Base-by-base conservation (phyloP, 1,140 invertebrate genomes). In the Pseudomyrmex flavicornis region DNA sequence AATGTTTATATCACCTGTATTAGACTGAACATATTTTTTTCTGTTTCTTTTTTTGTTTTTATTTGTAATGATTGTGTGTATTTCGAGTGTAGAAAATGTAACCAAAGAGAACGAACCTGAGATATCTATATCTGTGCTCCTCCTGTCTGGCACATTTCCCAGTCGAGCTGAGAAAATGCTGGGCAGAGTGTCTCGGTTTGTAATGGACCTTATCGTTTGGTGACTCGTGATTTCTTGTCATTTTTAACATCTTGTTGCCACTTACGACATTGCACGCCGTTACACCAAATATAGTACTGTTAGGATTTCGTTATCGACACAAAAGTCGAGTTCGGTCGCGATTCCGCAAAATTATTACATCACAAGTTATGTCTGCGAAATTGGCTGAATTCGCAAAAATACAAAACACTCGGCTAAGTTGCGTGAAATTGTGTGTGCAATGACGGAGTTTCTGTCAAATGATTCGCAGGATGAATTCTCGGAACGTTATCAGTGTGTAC, bases 271-370 rank as follows among this genome's bases (percentile, higher is more conserved):
- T 13, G 7, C 35, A 8, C 50, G 35, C 20, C 20, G 58, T 65
- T 76, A 20, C 17, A 66, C 7, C 22, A 22, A 35, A 13, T 17
- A 26, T 10, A 44, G 5, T 52, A 8, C 22, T 35, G 5, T 5
- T 44, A 35, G 44, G 15, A 10, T 46, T 46, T 20, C 35, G 0
- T 66, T 5, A 50, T 76, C 12, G 13, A 7, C 2, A 20, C 46
- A 26, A 66, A 12, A 2, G 61, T 13, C 22, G 12, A 17, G 15
- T 17, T 2, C 13, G 48, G 22, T 35, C n/a, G 48, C 50, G 46
- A 66, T 77, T 77, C 68, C 48, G 61, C 48, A 44, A 68, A 74
- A 77, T 77, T 66, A 68, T 77, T 66, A 77, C 62, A 26, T 77
- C 74, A 77, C n/a, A 1, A 44, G 46, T 68, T 54, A 66, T 76